These are phyloP conservation scores for Paratilapia polleni DNA, from an alignment of 2,113 vertebrate genomes.

Conservation along the genomic window DNA sequence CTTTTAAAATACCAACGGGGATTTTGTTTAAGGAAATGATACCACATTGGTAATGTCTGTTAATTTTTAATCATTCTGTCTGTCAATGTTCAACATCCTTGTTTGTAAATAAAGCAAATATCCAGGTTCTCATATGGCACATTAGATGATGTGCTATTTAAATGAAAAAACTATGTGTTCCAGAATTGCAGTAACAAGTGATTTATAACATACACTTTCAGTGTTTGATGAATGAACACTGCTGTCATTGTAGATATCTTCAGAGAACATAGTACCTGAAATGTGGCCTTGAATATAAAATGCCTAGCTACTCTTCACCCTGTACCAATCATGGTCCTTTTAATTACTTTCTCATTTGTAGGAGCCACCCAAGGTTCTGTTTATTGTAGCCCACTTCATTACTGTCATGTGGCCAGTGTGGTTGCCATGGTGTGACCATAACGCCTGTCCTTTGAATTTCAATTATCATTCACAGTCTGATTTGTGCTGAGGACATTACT, in stretches of 20 bases:
- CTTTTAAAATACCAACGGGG: background rate
- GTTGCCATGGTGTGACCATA: conserved; percentile 74
- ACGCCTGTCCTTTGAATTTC: conserved; percentile 70
- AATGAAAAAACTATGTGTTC: conserved; percentile 1
- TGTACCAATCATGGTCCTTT: conserved; percentile 43
- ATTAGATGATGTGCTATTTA: background rate
- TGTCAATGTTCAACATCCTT: conserved; percentile 8
- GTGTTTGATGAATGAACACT: conserved; percentile 24
- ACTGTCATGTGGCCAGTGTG: conserved; percentile 63
- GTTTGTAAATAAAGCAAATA: background rate
- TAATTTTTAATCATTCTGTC: conserved; percentile 30
- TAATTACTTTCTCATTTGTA: conserved; percentile 76
- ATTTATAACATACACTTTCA: background rate
- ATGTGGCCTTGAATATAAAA: conserved; percentile 66
- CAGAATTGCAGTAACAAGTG: background rate
- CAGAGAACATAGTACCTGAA: conserved; percentile 23
- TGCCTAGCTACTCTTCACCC: conserved; percentile 28
- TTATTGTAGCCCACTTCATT: conserved; percentile 72
- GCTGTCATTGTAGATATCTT: conserved; percentile 24
- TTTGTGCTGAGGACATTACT: conserved; percentile 37
- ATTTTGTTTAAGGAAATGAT: background rate
- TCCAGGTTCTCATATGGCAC: background rate
- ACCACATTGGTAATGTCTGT: conserved; percentile 23
- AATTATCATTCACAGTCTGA: conserved; percentile 64
- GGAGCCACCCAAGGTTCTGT: conserved; percentile 69